Evolutionary conservation across 64 coral and sea anemone genomes (phyloP).

Genomic region (Actinia tenebrosa): DNA sequence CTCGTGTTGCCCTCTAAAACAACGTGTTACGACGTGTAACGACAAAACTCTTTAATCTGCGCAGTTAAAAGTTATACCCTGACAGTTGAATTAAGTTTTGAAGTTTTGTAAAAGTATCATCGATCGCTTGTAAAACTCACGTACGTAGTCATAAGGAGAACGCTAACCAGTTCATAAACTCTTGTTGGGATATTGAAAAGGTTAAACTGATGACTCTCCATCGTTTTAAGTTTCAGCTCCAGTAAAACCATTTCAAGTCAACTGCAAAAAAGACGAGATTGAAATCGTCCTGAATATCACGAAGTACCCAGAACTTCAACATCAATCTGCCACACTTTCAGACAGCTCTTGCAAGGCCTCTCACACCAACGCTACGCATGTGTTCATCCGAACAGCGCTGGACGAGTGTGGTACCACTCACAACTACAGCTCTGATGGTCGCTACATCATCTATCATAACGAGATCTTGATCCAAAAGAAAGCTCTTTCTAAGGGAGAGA

Average conservation of each 20-base stretch:
- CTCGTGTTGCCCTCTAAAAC: no score
- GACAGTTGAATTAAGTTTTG: no score
- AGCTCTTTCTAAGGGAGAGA: neutral
- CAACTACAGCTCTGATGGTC: slow-evolving; percentile 20
- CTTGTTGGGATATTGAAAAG: no score
- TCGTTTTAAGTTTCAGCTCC: neutral
- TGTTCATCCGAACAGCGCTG: slow-evolving; percentile 2
- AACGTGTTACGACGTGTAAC: no score
- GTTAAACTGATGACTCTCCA: no score
- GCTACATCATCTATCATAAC: slow-evolving; percentile 15
- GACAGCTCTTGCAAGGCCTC: neutral
- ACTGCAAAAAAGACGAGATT: slow-evolving; percentile 12
- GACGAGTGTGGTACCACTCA: slow-evolving; percentile 18
- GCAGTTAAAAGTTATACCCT: no score
- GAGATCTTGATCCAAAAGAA: slow-evolving; percentile 1
- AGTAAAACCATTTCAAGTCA: slow-evolving; percentile 8
- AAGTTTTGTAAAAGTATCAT: no score
- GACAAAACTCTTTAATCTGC: no score
- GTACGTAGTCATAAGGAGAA: neutral
- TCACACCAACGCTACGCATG: neutral
- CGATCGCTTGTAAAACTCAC: no score
- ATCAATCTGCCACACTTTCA: neutral
- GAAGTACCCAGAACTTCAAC: neutral
- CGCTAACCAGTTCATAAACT: neutral
- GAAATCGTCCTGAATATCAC: slow-evolving; percentile 7